Evolutionary conservation across 2,797 vertebrate species (phyloP).

Genomic region (Myiotriccus ornatus): DNA sequence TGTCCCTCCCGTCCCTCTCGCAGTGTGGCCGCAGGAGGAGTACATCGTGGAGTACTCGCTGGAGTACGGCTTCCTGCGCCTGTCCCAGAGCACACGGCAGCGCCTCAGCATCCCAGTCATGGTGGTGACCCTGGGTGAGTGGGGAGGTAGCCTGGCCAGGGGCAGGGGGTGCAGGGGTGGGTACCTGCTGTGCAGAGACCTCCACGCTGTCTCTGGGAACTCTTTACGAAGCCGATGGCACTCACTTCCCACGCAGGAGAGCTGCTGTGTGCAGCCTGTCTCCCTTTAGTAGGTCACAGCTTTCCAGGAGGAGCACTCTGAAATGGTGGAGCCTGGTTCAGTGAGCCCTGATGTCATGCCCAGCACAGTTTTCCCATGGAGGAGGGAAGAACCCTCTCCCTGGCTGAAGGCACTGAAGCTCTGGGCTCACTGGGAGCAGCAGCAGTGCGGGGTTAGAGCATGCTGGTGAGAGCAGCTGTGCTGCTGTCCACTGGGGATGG

Average conservation of each 20-base stretch:
- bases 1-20: neutral
- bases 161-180: neutral
- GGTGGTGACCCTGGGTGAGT: conserved; percentile 94
- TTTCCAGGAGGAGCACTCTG: neutral
- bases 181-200: neutral
- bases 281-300: neutral
- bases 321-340: neutral
- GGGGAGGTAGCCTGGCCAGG: too few species aligned
- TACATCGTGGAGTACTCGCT: conserved; percentile 97
- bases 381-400: neutral
- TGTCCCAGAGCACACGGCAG: conserved; percentile 92
- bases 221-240: neutral
- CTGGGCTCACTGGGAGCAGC: neutral
- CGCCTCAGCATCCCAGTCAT: conserved; percentile 96
- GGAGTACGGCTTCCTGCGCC: conserved; percentile 93
- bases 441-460: neutral
- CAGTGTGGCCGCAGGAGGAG: conserved; percentile 95
- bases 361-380: neutral
- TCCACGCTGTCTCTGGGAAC: neutral
- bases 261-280: neutral
- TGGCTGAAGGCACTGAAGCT: neutral
- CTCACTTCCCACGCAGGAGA: neutral
- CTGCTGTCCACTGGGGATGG: accelerated
- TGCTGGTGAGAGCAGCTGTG: accelerated
- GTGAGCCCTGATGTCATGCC: neutral